Percentiles rank a stretch among this genome's conserved stretches.
Conservation (phyloP, 2,888 invertebrate genomes). For the Leptodirus hochenwartii region DNA sequence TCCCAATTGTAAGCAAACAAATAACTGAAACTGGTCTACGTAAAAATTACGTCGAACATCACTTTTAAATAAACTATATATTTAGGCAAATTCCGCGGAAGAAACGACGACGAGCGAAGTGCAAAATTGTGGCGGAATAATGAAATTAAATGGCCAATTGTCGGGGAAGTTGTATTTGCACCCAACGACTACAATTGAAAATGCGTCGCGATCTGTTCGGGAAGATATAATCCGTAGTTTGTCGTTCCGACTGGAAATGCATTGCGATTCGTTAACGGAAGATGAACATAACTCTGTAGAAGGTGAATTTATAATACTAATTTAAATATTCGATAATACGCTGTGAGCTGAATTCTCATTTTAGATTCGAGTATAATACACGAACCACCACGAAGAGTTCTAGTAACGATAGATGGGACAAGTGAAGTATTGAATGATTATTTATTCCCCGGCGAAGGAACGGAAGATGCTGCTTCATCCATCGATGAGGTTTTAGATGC, state of each 20-base stretch:
- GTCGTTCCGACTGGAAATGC: slow-evolving; percentile 72
- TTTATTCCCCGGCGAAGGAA: slow-evolving; percentile 77
- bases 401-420: slow-evolving; percentile 48
- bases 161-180: slow-evolving; percentile 61
- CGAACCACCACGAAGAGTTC: slow-evolving; percentile 74
- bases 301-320: slow-evolving; percentile 28
- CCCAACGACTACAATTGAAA: slow-evolving; percentile 52
- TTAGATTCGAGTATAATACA: slow-evolving; percentile 63
- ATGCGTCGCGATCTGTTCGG: slow-evolving; percentile 54
- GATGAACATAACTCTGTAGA: slow-evolving; percentile 54
- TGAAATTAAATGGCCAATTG: slow-evolving; percentile 53
- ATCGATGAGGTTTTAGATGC: slow-evolving; percentile 69
- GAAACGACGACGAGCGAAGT: slow-evolving; percentile 20
- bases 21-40: slow-evolving; percentile 1
- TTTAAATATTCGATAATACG: not conserved
- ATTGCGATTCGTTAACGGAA: slow-evolving; percentile 82
- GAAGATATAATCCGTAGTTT: slow-evolving; percentile 75
- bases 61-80: no score
- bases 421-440: slow-evolving; percentile 70
- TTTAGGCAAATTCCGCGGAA: no score
- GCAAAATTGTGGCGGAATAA: slow-evolving; percentile 43
- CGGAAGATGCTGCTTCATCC: slow-evolving; percentile 62
- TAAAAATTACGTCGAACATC: no score
- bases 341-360: slow-evolving; percentile 15
- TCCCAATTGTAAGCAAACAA: not conserved